A percentile compares a stretch with the other conserved stretches of the same genome.
phyloP scores from a whole-genome alignment of 2,113 vertebrate genomes.

The Colius striatus region DNA sequence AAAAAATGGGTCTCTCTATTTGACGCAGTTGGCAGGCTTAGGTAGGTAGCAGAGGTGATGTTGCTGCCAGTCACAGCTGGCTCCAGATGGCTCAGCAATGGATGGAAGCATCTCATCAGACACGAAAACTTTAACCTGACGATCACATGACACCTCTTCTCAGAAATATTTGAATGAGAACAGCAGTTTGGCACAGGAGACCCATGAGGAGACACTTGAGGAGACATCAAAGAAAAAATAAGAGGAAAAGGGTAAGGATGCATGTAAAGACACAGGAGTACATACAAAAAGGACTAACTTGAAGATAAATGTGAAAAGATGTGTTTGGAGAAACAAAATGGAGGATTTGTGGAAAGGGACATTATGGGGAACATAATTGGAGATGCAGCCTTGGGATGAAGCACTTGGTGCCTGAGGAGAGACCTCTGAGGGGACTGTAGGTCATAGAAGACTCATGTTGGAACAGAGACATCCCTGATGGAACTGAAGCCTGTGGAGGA shows the following conservation, averaged over 20 bases:
- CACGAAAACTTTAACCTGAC: background rate
- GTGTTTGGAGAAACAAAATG: background rate
- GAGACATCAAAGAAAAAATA: background rate
- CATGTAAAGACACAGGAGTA: accelerated
- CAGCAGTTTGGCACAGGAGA: background rate
- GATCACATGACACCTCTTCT: background rate
- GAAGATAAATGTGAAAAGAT: background rate
- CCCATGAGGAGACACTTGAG: background rate
- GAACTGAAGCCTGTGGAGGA: background rate
- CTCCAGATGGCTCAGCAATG: background rate
- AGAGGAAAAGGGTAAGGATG: background rate
- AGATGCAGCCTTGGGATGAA: background rate
- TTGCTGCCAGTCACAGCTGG: background rate
- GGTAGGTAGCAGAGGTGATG: background rate
- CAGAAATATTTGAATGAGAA: background rate
- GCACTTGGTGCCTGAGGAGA: background rate
- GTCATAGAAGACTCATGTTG: background rate
- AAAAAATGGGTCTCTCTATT: background rate
- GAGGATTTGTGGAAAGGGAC: background rate
- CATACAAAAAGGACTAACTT: no score
- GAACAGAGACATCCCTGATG: background rate
- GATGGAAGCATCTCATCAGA: background rate
- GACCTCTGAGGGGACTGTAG: background rate
- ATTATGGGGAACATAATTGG: background rate
- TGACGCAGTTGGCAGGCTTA: background rate